Conservation (phyloP, 2,113 vertebrate species). For the Egretta garzetta region DNA sequence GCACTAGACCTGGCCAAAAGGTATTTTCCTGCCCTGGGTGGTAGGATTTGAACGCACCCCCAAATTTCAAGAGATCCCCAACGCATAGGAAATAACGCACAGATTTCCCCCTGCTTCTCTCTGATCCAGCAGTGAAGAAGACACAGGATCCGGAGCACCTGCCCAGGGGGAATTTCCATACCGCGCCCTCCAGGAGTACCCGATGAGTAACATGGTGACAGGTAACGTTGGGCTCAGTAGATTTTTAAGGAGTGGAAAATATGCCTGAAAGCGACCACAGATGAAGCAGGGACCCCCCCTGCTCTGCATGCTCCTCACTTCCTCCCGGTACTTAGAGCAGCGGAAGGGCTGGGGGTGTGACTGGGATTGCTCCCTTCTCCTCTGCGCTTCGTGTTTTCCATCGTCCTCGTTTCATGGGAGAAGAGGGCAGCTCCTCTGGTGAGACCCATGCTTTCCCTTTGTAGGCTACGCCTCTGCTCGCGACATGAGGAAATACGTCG, state of each 20-base stretch:
- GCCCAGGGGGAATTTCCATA: neutral
- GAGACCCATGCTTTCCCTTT: neutral
- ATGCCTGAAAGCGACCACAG: fast-evolving
- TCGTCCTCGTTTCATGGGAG: fast-evolving
- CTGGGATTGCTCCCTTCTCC: neutral
- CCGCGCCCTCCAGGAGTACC: conserved; percentile 37
- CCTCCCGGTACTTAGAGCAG: fast-evolving
- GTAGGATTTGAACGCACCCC: fast-evolving
- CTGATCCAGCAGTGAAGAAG: neutral
- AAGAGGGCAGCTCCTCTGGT: fast-evolving
- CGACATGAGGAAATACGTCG: conserved; percentile 72
- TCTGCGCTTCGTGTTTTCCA: fast-evolving
- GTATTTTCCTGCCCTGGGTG: conserved; percentile 15
- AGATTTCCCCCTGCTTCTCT: fast-evolving
- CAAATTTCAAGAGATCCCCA: neutral
- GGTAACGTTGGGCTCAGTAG: neutral
- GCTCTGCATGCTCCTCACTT: fast-evolving
- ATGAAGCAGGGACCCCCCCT: neutral
- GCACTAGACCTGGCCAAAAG: neutral
- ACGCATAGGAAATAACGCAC: fast-evolving
- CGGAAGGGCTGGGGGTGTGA: fast-evolving
- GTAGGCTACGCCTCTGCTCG: conserved; percentile 72
- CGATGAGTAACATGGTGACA: conserved; percentile 63
- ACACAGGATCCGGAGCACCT: neutral
- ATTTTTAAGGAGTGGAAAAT: neutral